Evolutionary conservation across 2,113 vertebrate species (phyloP), one percentile per base, ranked within the genome.

Genomic region (Cathartes aura): DNA sequence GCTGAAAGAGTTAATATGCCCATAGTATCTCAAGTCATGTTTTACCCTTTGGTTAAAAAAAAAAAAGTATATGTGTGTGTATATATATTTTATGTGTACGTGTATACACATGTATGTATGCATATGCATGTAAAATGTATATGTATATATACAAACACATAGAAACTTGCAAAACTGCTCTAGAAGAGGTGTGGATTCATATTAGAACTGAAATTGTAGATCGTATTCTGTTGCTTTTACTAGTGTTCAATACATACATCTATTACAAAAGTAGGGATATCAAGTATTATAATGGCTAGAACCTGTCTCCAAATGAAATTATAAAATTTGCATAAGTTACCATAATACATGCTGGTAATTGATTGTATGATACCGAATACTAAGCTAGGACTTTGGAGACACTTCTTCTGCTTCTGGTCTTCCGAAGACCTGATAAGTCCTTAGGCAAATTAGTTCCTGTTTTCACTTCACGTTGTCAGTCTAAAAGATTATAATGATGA

Each of bases 201-300:
- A 3, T 11, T 2, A 7, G 14, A 71, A 18, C 7, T 67, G 56
- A 4, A 62, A 7, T 1, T 24, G 38, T 13, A 8, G 27, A n/a
- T 59, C 0, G 0, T 27, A 8, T 5, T 45, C 10, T 40, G 24
- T 42, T 63, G 24, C n/a, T 53, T 18, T 26, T 68, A 19, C 7
- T 15, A 5, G 8, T 27, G 15, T 13, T 60, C 18, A 36, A 14
- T 36, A 16, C 11, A 4, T 68, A 4, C 3, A 1, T 24, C 9
- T 91, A 30, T 26, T 36, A 43, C 3, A 2, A 7, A 74, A 43
- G 38, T 21, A 59, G 34, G 9, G 30, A 16, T 42, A 12, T 10
- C 0, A 3, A 26, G 32, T 34, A 3, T 24, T 30, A 0, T 0
- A 9, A 1, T 29, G 40, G 9, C 71, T 73, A 73, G 59, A 24